Base-by-base conservation (phyloP, 2,113 vertebrate species). In the Ibidorhyncha struthersii region DNA sequence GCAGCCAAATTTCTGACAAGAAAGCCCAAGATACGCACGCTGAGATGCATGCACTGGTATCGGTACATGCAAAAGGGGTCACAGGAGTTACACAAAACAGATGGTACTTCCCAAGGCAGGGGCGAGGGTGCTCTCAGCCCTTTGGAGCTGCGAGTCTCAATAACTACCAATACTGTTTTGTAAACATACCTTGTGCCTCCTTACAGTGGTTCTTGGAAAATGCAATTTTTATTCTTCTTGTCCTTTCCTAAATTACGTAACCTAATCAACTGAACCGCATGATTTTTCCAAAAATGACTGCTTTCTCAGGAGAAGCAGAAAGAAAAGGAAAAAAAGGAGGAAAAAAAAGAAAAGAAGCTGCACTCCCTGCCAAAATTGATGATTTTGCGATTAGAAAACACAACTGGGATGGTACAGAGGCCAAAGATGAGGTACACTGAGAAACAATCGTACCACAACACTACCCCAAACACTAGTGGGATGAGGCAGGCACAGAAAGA, bases 251-350 rank as follows among this genome's bases (percentile, higher is more conserved):
- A 85, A 82, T 69, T 76, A 45, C 43, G 8, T 30, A 71, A 83
- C 15, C 50, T 82, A 73, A 92, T 88, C 8, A 90, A 59, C n/a
- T 18, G 22, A 82, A 49, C 22, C 14, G 40, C 49, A 61, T 0
- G 2, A 27, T 9, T 62, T 58, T 61, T 41, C 36, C 3, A 65
- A 70, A 96, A 62, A 36, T 10, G 20, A 70, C 26, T 25, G 11
- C 41, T 72, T 86, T 82, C 63, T 94, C 22, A 69, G 41, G 47
- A 86, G 56, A 77, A 73, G 14, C 4, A 38, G 47, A 50, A 69
- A 49, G 30, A 12, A 52, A n/a, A 26, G 2, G 3, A 2, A 34
- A 23, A 11, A 41, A 29, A 8, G 1, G n/a, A 13, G 4, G 2
- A 19, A 53, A 61, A 52, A 25, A 25, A 45, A 52, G 4, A 40